Conservation (phyloP, 2,888 invertebrate species). For the Melanophora roralis region DNA sequence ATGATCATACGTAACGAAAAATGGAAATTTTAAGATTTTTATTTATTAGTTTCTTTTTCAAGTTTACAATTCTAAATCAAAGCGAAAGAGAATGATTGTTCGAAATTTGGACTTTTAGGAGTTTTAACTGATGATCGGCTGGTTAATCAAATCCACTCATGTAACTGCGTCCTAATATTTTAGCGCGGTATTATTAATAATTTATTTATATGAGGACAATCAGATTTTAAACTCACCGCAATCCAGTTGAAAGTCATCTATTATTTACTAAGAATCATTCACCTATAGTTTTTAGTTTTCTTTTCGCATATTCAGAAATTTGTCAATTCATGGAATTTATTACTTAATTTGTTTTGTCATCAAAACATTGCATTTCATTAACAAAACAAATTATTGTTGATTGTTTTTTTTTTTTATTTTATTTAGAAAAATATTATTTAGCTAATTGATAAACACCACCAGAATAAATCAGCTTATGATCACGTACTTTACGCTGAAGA, state of each 20-base stretch:
- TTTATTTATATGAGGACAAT: slow-evolving; percentile 34
- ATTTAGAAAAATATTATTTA: slow-evolving; percentile 78
- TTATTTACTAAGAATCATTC: not conserved
- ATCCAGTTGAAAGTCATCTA: not conserved
- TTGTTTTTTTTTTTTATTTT: slow-evolving; percentile 9
- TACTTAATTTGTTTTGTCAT: slow-evolving; percentile 34
- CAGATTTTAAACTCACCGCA: slow-evolving; percentile 33
- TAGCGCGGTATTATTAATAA: slow-evolving; percentile 35
- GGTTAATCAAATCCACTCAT: too few relatives aligned
- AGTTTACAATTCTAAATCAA: too few relatives aligned
- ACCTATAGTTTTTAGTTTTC: slow-evolving; percentile 1
- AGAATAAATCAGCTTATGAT: slow-evolving; percentile 90
- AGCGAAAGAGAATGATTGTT: too few relatives aligned
- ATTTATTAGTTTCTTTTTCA: too few relatives aligned
- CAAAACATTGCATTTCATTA: slow-evolving; percentile 5
- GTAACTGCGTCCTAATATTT: slow-evolving; percentile 15
- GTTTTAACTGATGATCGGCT: too few relatives aligned
- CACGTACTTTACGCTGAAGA: slow-evolving; percentile 93
- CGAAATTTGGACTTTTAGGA: not conserved
- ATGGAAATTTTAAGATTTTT: too few relatives aligned
- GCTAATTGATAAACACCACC: slow-evolving; percentile 93
- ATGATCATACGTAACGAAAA: too few relatives aligned
- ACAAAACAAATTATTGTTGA: not conserved
- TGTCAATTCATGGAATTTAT: slow-evolving; percentile 49
- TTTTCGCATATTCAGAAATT: slow-evolving; percentile 1